phyloP scores from a whole-genome alignment of 2,113 vertebrate species.

The Sitta europaea region DNA sequence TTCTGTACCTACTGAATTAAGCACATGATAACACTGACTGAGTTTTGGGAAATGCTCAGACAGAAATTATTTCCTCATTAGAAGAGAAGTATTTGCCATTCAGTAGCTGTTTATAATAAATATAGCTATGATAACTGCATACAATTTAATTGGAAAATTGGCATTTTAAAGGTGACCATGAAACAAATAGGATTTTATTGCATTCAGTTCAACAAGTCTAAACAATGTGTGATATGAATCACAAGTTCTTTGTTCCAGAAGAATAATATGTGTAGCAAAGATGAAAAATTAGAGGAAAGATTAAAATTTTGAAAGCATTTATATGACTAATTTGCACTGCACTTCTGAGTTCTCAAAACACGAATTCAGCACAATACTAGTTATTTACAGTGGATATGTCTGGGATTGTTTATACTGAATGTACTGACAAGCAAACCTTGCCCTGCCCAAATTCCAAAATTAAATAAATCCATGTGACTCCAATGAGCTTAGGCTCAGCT shows the following conservation, averaged over 20 bases:
- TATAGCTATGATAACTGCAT: not conserved
- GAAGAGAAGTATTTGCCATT: not conserved
- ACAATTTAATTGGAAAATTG: not conserved
- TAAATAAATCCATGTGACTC: constrained; percentile 61
- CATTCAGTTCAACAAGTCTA: not conserved
- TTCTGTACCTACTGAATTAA: not conserved
- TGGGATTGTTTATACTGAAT: constrained; percentile 29
- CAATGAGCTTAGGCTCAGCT: constrained; percentile 41
- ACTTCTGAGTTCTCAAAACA: not conserved
- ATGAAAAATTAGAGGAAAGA: constrained; percentile 4
- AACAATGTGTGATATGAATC: not conserved
- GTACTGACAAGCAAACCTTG: constrained; percentile 10
- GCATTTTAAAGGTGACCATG: not conserved
- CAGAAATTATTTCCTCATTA: not conserved
- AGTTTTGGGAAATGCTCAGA: not conserved
- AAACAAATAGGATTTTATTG: not conserved
- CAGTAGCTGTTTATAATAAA: not conserved
- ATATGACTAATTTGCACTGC: not conserved
- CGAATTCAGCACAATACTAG: not conserved
- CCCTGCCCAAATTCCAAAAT: constrained; percentile 62
- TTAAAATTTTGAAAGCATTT: constrained; percentile 10
- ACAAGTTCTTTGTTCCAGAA: not conserved
- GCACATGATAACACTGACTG: not conserved
- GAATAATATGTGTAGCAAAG: not conserved
- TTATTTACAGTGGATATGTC: constrained; percentile 31